phyloP scores from a whole-genome alignment of 2,113 vertebrate species.

The Tragelaphus scriptus region DNA sequence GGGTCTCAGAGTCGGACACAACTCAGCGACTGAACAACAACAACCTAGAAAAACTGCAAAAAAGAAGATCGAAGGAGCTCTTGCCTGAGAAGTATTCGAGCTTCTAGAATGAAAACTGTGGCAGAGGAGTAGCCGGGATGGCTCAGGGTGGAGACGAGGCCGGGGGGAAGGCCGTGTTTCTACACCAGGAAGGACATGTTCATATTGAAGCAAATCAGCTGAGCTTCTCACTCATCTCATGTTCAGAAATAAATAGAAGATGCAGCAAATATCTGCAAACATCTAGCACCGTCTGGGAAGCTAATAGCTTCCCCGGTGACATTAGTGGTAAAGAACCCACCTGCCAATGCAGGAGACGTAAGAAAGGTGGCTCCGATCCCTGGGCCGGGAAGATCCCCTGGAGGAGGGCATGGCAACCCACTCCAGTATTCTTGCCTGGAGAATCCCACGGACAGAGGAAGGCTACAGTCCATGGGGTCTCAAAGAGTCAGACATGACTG shows the following conservation, averaged over 20 bases:
- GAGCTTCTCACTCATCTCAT: rapidly evolving
- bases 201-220: rapidly evolving
- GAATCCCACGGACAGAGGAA: not conserved
- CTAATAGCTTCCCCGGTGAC: not conserved
- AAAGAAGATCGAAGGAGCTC: too few relatives aligned
- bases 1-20: not conserved
- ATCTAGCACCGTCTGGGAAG: not conserved
- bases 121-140: too few relatives aligned
- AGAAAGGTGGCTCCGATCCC: not conserved
- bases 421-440: not conserved
- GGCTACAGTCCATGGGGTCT: not conserved
- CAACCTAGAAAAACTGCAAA: not conserved
- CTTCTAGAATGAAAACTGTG: too few relatives aligned
- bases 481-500: not conserved
- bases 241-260: not conserved
- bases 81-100: too few relatives aligned
- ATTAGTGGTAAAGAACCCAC: not conserved
- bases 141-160: not conserved
- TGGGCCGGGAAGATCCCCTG: not conserved
- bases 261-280: rapidly evolving
- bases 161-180: rapidly evolving
- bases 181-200: not conserved
- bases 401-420: not conserved
- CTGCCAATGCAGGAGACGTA: not conserved
- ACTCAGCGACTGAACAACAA: not conserved